These are phyloP conservation scores for Pinna nobilis DNA, from an alignment of 1,140 invertebrate species.

Conservation along the genomic window DNA sequence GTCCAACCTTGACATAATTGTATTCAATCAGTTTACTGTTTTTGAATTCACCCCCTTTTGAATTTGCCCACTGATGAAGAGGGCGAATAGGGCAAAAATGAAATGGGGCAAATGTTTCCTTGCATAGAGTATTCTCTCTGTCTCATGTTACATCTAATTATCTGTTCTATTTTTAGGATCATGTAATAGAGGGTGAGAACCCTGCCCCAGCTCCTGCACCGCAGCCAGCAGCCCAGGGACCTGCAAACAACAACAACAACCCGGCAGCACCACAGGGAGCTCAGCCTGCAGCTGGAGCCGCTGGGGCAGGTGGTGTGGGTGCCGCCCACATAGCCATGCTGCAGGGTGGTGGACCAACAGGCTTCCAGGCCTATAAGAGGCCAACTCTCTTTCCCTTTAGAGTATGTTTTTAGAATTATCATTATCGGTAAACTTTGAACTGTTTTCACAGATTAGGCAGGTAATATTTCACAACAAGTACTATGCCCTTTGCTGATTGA, in stretches of 20 bases:
- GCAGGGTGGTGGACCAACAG: conserved; percentile 75
- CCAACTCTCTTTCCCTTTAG: conserved; percentile 89
- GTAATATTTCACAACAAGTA: too few relatives aligned
- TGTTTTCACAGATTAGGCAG: too few relatives aligned
- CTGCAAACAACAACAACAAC: conserved; percentile 43
- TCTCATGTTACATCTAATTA: background rate
- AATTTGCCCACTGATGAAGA: too few relatives aligned
- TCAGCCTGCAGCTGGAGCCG: conserved; percentile 42
- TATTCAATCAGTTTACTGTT: too few relatives aligned
- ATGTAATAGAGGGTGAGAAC: conserved; percentile 61
- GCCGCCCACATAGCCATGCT: conserved; percentile 78
- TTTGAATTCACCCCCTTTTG: too few relatives aligned
- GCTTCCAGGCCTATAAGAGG: conserved; percentile 91
- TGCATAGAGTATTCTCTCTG: background rate
- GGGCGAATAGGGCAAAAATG: too few relatives aligned
- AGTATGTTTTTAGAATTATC: conserved; percentile 76
- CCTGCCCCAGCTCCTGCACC: conserved; percentile 15
- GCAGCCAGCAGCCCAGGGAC: background rate
- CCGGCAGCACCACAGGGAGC: conserved; percentile 33
- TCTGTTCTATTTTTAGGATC: conserved; percentile 51
- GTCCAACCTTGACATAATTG: too few relatives aligned
- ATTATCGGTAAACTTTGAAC: conserved; percentile 17
- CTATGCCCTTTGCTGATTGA: too few relatives aligned
- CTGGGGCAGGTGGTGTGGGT: conserved; percentile 70
- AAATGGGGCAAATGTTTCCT: background rate